phyloP scores from a whole-genome alignment of 2,888 invertebrate genomes.

The Arrhopalites spinosus region DNA sequence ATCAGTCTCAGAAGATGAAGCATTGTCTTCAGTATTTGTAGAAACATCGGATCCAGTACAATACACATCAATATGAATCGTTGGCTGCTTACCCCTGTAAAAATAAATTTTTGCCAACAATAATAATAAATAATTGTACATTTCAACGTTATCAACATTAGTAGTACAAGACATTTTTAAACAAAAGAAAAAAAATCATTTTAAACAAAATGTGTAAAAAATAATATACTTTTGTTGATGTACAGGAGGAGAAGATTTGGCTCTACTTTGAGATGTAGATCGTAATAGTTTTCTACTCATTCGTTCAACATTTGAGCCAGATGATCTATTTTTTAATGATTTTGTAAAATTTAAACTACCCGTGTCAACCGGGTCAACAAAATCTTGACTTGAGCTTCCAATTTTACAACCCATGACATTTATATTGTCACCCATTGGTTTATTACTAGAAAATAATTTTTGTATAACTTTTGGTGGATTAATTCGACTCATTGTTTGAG shows the following conservation, averaged over 20 bases:
- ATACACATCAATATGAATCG: constrained; percentile 76
- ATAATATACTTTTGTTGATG: constrained; percentile 13
- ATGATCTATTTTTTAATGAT: constrained; percentile 12
- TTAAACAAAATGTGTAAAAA: not conserved
- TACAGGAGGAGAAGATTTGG: constrained; percentile 29
- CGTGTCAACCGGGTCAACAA: constrained; percentile 14
- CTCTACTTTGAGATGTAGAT: constrained; percentile 30
- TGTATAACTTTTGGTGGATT: constrained; percentile 12
- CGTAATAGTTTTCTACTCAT: constrained; percentile 5
- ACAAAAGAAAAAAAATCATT: not conserved
- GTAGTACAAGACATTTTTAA: no score
- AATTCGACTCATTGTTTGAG: constrained; percentile 27
- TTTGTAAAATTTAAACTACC: constrained; percentile 13
- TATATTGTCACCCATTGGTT: no score
- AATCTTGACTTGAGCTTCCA: constrained; percentile 15
- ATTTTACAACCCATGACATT: constrained; percentile 7
- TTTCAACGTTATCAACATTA: no score
- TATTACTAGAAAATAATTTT: constrained; percentile 6
- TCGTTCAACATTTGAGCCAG: not conserved
- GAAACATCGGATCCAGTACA: constrained; percentile 68
- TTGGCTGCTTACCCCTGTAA: constrained; percentile 61
- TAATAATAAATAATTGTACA: constrained; percentile 1
- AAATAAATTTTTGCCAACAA: constrained; percentile 17
- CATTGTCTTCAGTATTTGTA: constrained; percentile 57
- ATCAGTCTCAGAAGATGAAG: constrained; percentile 58